Conservation (phyloP, 2,113 vertebrate species). For the Aegithalos caudatus region DNA sequence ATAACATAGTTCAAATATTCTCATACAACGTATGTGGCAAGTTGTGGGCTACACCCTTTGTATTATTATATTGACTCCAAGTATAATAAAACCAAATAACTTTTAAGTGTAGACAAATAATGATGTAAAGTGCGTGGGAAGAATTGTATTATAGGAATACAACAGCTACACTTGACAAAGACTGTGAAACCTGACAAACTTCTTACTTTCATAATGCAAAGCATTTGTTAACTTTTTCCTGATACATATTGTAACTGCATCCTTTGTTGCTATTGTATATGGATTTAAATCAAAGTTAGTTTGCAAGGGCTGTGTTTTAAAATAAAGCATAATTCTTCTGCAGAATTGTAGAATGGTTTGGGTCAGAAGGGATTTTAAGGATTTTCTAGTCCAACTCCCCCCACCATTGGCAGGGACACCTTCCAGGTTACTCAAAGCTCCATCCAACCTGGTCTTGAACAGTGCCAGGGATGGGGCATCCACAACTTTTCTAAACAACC, state of each 20-base stretch:
- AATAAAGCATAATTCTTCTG: not conserved
- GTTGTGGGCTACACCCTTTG: not conserved
- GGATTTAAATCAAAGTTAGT: not conserved
- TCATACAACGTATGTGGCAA: not conserved
- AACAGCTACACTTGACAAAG: not conserved
- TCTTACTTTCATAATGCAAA: not conserved
- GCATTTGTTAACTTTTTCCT: not conserved
- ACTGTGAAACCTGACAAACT: not conserved
- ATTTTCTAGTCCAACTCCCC: not conserved
- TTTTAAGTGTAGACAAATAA: not conserved
- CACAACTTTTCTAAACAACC: rapidly evolving
- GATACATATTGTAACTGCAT: not conserved
- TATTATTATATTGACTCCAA: not conserved
- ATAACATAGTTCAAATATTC: not conserved
- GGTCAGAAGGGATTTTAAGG: not conserved
- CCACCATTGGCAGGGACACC: not conserved
- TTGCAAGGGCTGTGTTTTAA: not conserved
- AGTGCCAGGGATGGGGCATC: not conserved
- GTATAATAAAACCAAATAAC: not conserved
- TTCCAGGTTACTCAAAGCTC: not conserved
- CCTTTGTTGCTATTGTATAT: not conserved
- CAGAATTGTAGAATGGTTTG: not conserved
- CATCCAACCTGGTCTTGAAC: not conserved
- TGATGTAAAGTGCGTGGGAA: not conserved
- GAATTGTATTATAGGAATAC: not conserved